Base-by-base conservation (phyloP, 2,888 invertebrate species). In the Geotrupes spiniger region DNA sequence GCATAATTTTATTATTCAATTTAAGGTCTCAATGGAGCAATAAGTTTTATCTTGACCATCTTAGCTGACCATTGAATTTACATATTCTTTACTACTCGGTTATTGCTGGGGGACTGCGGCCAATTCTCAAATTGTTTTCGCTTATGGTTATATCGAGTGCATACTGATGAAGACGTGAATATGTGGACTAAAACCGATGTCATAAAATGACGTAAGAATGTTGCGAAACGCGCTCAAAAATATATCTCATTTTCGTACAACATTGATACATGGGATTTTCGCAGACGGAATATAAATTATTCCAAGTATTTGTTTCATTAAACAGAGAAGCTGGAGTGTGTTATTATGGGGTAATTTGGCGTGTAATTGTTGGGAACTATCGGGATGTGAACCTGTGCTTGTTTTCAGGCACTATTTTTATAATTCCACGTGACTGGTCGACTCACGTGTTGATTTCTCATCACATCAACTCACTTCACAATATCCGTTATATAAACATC, bases 11-110 rank as follows among this genome's bases (percentile, higher is more conserved):
- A 61, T 60, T 59, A 60, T 63, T 61, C 61, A 61, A 61, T 62
- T 63, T 57, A 52, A 40, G 54, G 59, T 62, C 63, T 61, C 63
- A 43, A 53, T 48, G 57, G 63, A 52, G 56, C 58, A 53, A 56
- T 64, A 57, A 60, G 58, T 54, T 64, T 63, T 64, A 62, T 63
- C 58, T 59, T 50, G 56, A 51, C 56, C 57, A 59, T 58, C 57
- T 57, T 56, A 53, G 55, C 53, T 62, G 61, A 63, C 60, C 63
- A 55, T 54, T 53, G 54, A 60, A 63, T 63, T 60, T 62, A 55
- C 63, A 63, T 63, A 41, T 50, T 44, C 39, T 31, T 50, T 50
- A 39, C 39, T 39, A 37, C 28, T 45, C 46, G 46, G 44, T 50
- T 50, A 50, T 50, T 50, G 50, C 45, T 29, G 12, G 37, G 50